Percentiles rank a stretch among this genome's conserved stretches.
Conservation (phyloP, 2,797 vertebrate species). For the Malacoctenus gilli region DNA sequence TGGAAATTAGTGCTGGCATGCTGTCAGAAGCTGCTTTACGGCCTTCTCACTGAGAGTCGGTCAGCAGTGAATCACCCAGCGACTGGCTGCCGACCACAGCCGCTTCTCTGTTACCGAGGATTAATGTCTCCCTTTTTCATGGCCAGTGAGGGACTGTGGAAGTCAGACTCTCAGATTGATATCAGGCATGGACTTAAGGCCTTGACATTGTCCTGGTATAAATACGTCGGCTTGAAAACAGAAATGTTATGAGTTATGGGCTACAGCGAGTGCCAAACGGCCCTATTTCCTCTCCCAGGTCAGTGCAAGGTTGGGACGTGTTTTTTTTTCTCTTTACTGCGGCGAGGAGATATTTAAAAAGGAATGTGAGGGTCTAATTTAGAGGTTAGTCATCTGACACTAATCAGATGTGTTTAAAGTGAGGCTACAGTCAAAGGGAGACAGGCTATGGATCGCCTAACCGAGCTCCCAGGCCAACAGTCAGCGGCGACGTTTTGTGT, state of each 20-base stretch:
- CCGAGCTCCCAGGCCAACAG: slow-evolving; percentile 35
- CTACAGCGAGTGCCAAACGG: slow-evolving; percentile 56
- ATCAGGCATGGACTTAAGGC: slow-evolving; percentile 50
- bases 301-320: slow-evolving; percentile 56
- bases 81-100: slow-evolving; percentile 44
- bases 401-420: slow-evolving; percentile 37
- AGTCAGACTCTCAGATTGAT: slow-evolving; percentile 63
- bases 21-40: slow-evolving; percentile 65
- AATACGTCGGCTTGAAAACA: slow-evolving; percentile 59
- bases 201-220: slow-evolving; percentile 72
- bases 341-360: slow-evolving; percentile 16
- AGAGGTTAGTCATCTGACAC: slow-evolving; percentile 27
- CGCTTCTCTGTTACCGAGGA: slow-evolving; percentile 53
- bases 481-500: slow-evolving; percentile 30
- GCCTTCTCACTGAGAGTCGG: slow-evolving; percentile 49
- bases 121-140: slow-evolving; percentile 70
- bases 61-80: slow-evolving; percentile 68
- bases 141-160: slow-evolving; percentile 56
- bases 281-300: slow-evolving; percentile 56
- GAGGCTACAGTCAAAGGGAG: slow-evolving; percentile 12
- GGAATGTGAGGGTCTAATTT: slow-evolving; percentile 21
- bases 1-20: slow-evolving; percentile 62
- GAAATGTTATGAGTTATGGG: slow-evolving; percentile 60
- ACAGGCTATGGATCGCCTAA: slow-evolving; percentile 19
- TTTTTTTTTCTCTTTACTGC: slow-evolving; percentile 26